Base-by-base conservation (phyloP, 2,113 vertebrate species). In the Microtus oregoni region DNA sequence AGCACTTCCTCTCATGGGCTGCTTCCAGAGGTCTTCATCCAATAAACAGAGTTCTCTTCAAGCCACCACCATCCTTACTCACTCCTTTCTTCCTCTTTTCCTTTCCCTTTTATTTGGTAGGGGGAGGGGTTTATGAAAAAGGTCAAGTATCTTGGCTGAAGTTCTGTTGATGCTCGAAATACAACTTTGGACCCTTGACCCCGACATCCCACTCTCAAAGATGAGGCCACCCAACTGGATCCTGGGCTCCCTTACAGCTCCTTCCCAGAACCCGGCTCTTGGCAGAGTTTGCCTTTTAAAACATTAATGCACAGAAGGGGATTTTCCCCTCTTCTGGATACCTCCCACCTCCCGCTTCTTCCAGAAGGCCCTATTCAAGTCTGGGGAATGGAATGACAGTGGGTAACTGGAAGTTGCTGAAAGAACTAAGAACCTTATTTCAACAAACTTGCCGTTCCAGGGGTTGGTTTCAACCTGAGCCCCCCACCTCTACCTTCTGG, bases 191-290 rank as follows among this genome's bases (percentile, higher is more conserved):
- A 75, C 85, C 8, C 0, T 73, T 96, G 94, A 96, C 90, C 79
- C 58, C 38, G 55, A 58, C 41, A 52, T 92, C 85, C 93, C 19
- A 86, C 67, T 35, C 47, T 86, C 89, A 73, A 50, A 86, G 89
- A 93, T 91, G 94, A 96, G 97, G 97, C 97, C 97, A 98, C 97
- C 97, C 96, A 95, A 78, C 38, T 75, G 95, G 92, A 77, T 89
- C n/a, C 77, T 92, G 65, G 79, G 90, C 92, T 95, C 67, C 77
- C 55, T 67, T 8, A 63, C 67, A 78, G 47, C 72, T 52, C 85
- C 95, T 94, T 97, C 93, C 94, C 79, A 92, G 95, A 96, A 93
- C 72, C 47, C 15, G 28, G 28, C 73, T 96, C 41, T 93, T 97
- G 95, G 95, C 68, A 55, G 76, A 77, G 78, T 94, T 86, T 96